These are phyloP conservation scores for Tetragnatha montana DNA, from an alignment of 2,888 invertebrate species.

Conservation along the genomic window DNA sequence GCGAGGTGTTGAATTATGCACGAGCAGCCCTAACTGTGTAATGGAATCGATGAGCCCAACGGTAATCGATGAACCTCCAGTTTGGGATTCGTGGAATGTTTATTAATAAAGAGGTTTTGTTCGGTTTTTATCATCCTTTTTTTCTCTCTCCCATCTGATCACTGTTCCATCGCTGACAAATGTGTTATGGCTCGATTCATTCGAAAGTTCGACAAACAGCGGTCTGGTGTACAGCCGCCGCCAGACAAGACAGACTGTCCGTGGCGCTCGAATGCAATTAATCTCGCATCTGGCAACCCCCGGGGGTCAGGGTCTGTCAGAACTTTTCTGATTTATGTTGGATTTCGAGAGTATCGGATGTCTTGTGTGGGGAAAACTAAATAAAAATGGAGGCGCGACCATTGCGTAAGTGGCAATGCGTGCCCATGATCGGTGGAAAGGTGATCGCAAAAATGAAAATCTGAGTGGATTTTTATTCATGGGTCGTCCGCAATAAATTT, in stretches of 20 bases:
- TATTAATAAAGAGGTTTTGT: conserved; percentile 39
- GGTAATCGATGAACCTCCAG: conserved; percentile 47
- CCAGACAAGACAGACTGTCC: too few relatives aligned
- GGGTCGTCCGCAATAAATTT: background rate
- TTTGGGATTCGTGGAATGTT: conserved; percentile 50
- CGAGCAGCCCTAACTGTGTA: conserved; percentile 40
- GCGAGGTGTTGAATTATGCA: conserved; percentile 58
- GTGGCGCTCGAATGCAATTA: background rate
- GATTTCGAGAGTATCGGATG: background rate
- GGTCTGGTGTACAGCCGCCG: background rate
- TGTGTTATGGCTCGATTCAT: background rate
- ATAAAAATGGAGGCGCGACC: background rate
- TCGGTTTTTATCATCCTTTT: conserved; percentile 1
- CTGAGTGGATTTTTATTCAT: background rate
- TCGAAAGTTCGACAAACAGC: background rate
- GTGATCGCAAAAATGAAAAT: background rate
- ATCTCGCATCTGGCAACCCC: background rate
- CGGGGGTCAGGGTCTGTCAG: background rate
- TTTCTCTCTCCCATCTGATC: conserved; percentile 3
- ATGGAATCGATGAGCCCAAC: conserved; percentile 27
- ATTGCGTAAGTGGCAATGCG: background rate
- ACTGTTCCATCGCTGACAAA: conserved; percentile 4
- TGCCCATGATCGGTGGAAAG: background rate
- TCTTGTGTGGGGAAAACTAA: background rate
- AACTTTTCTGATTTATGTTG: background rate